Conservation (phyloP, 2,888 invertebrate genomes). For the Unio delphinus region DNA sequence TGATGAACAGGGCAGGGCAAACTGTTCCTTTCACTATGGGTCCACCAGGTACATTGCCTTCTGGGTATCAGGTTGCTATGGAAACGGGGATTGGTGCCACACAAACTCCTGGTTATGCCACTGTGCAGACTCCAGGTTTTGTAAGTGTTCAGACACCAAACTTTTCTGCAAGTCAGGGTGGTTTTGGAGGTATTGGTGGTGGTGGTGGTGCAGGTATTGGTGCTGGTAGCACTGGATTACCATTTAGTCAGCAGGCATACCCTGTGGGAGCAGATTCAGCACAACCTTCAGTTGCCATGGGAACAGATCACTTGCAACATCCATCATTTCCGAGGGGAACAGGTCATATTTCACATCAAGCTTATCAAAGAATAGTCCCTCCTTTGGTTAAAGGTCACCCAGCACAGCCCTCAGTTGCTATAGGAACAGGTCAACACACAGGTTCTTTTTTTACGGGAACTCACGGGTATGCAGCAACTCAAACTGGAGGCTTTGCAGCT, state of each 20-base stretch:
- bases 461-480: constrained; percentile 4
- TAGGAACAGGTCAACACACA: constrained; percentile 24
- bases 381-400: constrained; percentile 8
- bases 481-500: constrained; percentile 27
- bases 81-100: constrained; percentile 16
- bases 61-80: constrained; percentile 25
- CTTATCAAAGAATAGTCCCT: no score
- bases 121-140: constrained; percentile 20
- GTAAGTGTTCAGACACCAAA: not conserved
- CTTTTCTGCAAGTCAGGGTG: constrained; percentile 9
- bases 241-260: not conserved
- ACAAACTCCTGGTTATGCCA: constrained; percentile 34
- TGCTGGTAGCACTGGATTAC: constrained; percentile 8
- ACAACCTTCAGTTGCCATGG: no score
- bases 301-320: no score
- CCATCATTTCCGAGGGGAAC: no score
- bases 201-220: constrained; percentile 1
- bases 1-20: constrained; percentile 7
- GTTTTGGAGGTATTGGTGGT: constrained; percentile 12
- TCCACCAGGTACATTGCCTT: constrained; percentile 16
- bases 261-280: no score
- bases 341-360: no score
- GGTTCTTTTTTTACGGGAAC: constrained; percentile 18
- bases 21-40: constrained; percentile 9
- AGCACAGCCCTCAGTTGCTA: constrained; percentile 25